Conservation (phyloP, 2,888 invertebrate genomes). For the Ernsta delagoae region DNA sequence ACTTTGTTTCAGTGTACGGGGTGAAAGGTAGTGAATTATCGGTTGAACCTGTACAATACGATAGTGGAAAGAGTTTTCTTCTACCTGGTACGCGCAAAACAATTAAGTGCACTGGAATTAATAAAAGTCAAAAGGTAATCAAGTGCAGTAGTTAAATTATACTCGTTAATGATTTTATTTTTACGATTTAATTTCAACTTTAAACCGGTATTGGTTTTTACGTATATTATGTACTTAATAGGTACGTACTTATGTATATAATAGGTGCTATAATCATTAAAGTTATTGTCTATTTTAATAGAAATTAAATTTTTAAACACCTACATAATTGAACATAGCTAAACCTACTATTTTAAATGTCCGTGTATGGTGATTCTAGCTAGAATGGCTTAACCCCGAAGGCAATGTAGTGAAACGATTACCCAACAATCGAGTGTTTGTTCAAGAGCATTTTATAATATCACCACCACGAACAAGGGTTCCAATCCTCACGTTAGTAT, state of each 20-base stretch:
- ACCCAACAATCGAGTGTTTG: conserved; percentile 55
- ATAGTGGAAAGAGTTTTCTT: conserved; percentile 50
- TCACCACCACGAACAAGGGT: conserved; percentile 47
- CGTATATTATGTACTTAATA: too few species aligned
- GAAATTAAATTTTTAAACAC: too few species aligned
- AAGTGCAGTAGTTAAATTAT: too few species aligned
- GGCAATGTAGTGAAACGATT: conserved; percentile 54
- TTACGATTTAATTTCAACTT: too few species aligned
- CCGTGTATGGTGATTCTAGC: conserved; percentile 48
- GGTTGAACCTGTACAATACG: conserved; percentile 57
- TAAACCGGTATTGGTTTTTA: too few species aligned
- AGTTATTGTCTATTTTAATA: too few species aligned
- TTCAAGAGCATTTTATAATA: conserved; percentile 59
- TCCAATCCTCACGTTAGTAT: conserved; percentile 55
- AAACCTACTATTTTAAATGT: too few species aligned
- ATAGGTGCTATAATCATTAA: too few species aligned
- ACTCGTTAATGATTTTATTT: too few species aligned
- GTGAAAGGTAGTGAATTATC: conserved; percentile 46
- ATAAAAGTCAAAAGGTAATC: conserved; percentile 65
- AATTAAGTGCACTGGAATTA: conserved; percentile 60
- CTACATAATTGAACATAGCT: too few species aligned
- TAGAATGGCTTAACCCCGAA: conserved; percentile 66
- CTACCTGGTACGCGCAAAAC: conserved; percentile 55
- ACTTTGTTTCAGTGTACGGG: conserved; percentile 54
- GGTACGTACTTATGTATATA: too few species aligned